Percentiles rank a stretch among this genome's conserved stretches.
These are phyloP conservation scores for Camponotus fellah DNA, from an alignment of 2,888 invertebrate species.

Conservation along the genomic window DNA sequence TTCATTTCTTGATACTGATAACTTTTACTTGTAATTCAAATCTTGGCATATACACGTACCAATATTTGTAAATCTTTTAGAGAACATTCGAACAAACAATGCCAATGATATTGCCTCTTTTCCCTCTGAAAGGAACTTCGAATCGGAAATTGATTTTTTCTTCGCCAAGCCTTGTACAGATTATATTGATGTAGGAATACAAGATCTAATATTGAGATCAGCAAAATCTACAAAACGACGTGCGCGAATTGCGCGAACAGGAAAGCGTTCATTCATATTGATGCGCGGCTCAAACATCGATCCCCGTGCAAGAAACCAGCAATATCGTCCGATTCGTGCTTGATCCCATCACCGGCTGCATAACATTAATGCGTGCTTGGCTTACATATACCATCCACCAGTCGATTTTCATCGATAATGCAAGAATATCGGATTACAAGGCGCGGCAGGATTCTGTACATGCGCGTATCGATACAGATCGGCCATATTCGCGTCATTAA, in stretches of 20 bases:
- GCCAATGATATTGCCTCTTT: not conserved
- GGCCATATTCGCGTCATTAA: slow-evolving; percentile 36
- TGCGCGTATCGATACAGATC: slow-evolving; percentile 60
- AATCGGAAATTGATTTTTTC: not conserved
- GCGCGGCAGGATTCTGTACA: slow-evolving; percentile 68
- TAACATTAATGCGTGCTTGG: slow-evolving; percentile 67
- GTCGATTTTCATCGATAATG: slow-evolving; percentile 78
- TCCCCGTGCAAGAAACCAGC: slow-evolving; percentile 38
- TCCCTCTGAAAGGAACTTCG: not conserved
- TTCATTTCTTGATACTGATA: not conserved
- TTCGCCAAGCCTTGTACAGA: not conserved
- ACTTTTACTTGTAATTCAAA: not conserved
- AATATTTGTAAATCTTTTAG: not conserved
- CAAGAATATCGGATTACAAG: slow-evolving; percentile 79
- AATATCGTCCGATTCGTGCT: slow-evolving; percentile 44
- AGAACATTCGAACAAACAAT: not conserved
- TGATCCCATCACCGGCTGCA: slow-evolving; percentile 50
- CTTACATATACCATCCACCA: slow-evolving; percentile 59
- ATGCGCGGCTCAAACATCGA: slow-evolving; percentile 34
- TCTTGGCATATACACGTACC: not conserved
- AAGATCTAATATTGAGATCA: not conserved
- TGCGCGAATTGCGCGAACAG: slow-evolving; percentile 22
- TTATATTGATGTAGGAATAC: not conserved
- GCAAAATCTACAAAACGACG: slow-evolving; percentile 17
- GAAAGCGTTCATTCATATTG: slow-evolving; percentile 39